Evolutionary conservation across 2,888 invertebrate species (phyloP), one percentile per base, ranked within the genome.

Genomic region (Microchrysa polita): DNA sequence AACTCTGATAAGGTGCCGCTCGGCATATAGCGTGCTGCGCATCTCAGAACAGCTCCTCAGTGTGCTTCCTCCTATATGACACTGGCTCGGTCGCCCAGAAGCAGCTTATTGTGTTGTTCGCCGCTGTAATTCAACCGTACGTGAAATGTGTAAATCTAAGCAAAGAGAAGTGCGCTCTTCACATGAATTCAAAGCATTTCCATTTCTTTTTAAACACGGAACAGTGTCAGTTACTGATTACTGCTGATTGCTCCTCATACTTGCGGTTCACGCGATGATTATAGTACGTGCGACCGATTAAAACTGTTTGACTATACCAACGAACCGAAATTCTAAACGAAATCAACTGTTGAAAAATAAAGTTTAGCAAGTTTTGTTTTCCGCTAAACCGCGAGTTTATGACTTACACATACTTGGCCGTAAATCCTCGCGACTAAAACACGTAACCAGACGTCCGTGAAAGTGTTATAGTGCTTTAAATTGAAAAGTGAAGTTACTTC

Each of bases 131-230:
- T 48, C 42, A 63, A 61, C 40, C 16, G 65, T 44, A 42, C 22
- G 44, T 65, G 65, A 65, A 65, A 65, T 65, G 48, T 65, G 65
- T 65, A 48, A 65, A 65, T 65, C 65, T 48, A 65, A 65, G 48
- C 65, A 65, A 65, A 65, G 65, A 63, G 42, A 42, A 42, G 34
- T 18, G 63, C 27, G 18, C 42, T 48, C 65, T 65, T 22, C 14
- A 20, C 44, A 48, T 44, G 16, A 65, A 48, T 20, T 48, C 18
- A 44, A 44, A 48, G 48, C 48, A 65, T 48, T 65, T 65, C 65
- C 44, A 65, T 65, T 48, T 65, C 65, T 65, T 65, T 48, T n/a
- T 23, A 22, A 48, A 65, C 65, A 48, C 48, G 48, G 65, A 65
- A 65, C 22, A 22, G 44, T 65, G 65, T 22, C 22, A 42, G 65